These are phyloP conservation scores for Xestoiulus laeticollis DNA, from an alignment of 2,888 invertebrate genomes.

Conservation along the genomic window DNA sequence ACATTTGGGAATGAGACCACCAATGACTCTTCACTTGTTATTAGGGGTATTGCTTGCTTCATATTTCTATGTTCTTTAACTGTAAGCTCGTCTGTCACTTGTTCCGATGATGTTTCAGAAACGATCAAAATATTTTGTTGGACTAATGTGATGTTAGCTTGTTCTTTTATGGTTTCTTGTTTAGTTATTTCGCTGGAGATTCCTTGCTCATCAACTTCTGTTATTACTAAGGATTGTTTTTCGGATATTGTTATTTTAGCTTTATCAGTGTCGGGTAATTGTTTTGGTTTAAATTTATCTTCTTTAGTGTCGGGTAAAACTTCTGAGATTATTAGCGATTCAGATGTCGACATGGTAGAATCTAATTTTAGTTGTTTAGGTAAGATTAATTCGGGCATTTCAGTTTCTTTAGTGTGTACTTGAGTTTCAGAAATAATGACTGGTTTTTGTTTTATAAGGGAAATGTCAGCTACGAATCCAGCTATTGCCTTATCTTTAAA, in stretches of 20 bases:
- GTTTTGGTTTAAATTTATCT: conserved; percentile 43
- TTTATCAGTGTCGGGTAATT: conserved; percentile 2
- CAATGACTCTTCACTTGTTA: conserved; percentile 52
- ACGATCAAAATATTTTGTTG: conserved; percentile 50
- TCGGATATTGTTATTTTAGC: conserved; percentile 44
- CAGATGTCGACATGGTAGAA: conserved; percentile 41
- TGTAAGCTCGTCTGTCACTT: conserved; percentile 45
- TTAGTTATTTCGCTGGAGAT: conserved; percentile 48
- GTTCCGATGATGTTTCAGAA: conserved; percentile 51
- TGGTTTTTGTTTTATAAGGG: conserved; percentile 46
- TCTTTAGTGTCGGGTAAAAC: conserved; percentile 46
- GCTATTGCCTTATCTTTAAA: not conserved
- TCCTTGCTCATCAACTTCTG: conserved; percentile 40
- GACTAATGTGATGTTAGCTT: conserved; percentile 50
- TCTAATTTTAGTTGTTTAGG: conserved; percentile 35
- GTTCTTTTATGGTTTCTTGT: conserved; percentile 49
- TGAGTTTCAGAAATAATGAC: conserved; percentile 39
- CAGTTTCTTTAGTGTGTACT: conserved; percentile 44
- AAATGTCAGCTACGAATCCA: not conserved
- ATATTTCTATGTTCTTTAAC: conserved; percentile 10
- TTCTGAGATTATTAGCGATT: conserved; percentile 45
- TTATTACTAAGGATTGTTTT: conserved; percentile 32
- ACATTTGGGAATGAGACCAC: conserved; percentile 51
- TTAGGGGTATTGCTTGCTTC: conserved; percentile 51
- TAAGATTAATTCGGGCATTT: not conserved